Evolutionary conservation across 2,113 vertebrate genomes (phyloP), one percentile per base, ranked within the genome.

Genomic region (Triplophysa rosa): DNA sequence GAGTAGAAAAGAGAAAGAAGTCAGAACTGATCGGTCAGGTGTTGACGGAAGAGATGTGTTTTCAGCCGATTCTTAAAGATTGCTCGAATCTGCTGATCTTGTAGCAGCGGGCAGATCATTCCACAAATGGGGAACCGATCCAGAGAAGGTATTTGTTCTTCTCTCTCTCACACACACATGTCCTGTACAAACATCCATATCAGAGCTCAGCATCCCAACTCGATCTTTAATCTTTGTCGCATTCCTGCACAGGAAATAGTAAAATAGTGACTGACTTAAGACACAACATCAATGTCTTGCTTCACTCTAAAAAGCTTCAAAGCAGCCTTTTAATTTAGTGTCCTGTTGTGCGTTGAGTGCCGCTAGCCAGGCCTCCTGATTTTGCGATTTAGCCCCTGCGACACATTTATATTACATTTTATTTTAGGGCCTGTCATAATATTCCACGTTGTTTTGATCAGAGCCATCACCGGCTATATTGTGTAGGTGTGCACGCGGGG

Each of bases 391-490:
- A 24, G 67, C 69, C 54, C 8, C 19, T 40, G 54, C 52, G 40
- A 8, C 72, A 63, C 17, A 47, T 62, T 63, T 26, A 63, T 61
- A 40, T 59, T 24, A 73, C 12, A 73, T 73, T 40, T 59, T 42
- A 61, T 73, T 59, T 42, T 59, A 73, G 54, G 33, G 70, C 72
- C 59, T 13, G 40, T 63, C 72, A 63, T 74, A 74, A 74, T 74
- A 63, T 74, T 63, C 24, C 21, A 74, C 12, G 40, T n/a, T 74
- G 58, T 74, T 74, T 74, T 49, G 58, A 74, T 26, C 58, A 14
- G 52, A 71, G 68, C 16, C 52, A 33, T 71, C 16, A 17, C 14
- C 26, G 21, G 58, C 4, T 14, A 63, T 14, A 63, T 45, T 62
- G 58, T 74, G 37, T 63, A 62, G 40, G 72, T 16, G 40, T 63